These are phyloP conservation scores for Paguma larvata DNA, from an alignment of 2,797 vertebrate genomes.

Conservation along the genomic window DNA sequence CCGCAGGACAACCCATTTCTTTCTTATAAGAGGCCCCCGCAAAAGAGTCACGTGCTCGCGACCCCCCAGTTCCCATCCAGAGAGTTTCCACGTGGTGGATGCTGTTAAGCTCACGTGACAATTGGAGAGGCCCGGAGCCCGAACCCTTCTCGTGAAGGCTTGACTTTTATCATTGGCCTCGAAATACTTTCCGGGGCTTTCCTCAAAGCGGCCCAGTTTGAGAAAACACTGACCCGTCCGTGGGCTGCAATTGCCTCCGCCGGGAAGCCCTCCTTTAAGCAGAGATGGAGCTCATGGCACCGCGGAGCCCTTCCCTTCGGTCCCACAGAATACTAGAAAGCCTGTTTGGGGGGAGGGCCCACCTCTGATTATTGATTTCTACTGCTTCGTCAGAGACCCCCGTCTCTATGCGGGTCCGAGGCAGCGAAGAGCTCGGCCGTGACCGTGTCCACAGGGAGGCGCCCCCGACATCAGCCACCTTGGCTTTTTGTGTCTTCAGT, in stretches of 20 bases:
- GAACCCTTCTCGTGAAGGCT: neutral
- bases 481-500: neutral
- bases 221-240: neutral
- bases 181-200: neutral
- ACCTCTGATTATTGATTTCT: neutral
- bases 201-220: neutral
- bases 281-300: neutral
- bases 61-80: neutral
- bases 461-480: neutral
- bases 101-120: neutral
- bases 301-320: neutral
- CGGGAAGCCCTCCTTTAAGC: neutral
- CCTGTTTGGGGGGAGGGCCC: neutral
- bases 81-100: neutral
- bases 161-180: neutral
- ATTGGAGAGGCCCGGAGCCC: neutral
- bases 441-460: neutral
- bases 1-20: neutral
- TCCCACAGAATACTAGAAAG: neutral
- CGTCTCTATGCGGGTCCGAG: neutral
- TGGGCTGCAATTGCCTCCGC: rapidly evolving
- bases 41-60: neutral
- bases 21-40: neutral
- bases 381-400: neutral
- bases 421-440: neutral